These are phyloP conservation scores for Chaetodon trifascialis DNA, from an alignment of 2,113 vertebrate genomes.

Conservation along the genomic window DNA sequence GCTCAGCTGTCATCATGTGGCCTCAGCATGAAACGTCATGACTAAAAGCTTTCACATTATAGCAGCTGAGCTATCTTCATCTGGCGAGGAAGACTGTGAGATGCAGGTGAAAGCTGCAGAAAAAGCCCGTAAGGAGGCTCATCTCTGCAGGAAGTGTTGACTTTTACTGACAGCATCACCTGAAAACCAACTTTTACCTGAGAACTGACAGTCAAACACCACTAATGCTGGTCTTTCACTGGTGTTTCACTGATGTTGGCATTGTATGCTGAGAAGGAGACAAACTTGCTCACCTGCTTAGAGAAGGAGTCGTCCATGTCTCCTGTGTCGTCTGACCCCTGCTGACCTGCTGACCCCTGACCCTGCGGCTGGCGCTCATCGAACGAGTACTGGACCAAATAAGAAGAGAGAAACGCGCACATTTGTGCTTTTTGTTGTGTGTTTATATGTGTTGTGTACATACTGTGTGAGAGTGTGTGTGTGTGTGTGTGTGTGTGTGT, in stretches of 20 bases:
- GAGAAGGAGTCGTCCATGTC: conserved; percentile 78
- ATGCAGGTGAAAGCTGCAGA: too few species aligned
- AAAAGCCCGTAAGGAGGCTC: too few species aligned
- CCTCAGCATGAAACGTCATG: too few species aligned
- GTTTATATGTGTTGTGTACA: not conserved
- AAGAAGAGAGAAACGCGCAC: not conserved
- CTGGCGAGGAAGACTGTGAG: too few species aligned
- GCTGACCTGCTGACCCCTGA: conserved; percentile 65
- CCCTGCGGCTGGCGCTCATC: conserved; percentile 73
- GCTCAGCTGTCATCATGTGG: too few species aligned
- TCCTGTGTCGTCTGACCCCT: conserved; percentile 56
- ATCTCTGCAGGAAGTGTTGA: too few species aligned
- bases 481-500: not conserved
- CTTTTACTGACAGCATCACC: too few species aligned
- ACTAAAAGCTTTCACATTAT: too few species aligned
- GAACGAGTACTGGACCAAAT: conserved; percentile 70
- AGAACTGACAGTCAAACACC: too few species aligned
- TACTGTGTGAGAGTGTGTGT: not conserved
- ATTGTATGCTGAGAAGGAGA: not conserved
- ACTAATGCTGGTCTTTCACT: too few species aligned
- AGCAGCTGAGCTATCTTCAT: too few species aligned
- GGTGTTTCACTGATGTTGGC: not conserved
- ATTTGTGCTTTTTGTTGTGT: not conserved
- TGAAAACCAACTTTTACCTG: too few species aligned
- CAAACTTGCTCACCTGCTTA: conserved; percentile 63